phyloP scores from a whole-genome alignment of 1,140 invertebrate species.

The Bombus balteatus region DNA sequence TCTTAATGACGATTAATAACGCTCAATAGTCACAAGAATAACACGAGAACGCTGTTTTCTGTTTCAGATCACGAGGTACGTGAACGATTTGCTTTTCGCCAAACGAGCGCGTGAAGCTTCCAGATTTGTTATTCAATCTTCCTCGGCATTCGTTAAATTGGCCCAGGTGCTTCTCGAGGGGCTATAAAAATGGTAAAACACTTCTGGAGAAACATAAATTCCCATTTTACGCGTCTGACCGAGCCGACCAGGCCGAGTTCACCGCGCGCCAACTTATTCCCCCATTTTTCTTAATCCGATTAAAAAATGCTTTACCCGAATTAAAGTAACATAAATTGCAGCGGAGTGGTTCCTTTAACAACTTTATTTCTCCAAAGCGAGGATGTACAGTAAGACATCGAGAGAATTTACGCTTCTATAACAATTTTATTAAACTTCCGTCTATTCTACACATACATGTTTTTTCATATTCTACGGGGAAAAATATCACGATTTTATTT shows the following conservation, averaged over 20 bases:
- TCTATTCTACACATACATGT: not conserved
- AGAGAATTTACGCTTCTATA: not conserved
- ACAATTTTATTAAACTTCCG: too few relatives aligned
- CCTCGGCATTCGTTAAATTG: slow-evolving; percentile 10
- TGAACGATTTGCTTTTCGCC: not conserved
- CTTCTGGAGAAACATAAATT: slow-evolving; percentile 33
- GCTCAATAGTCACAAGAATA: not conserved
- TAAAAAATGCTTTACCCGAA: slow-evolving; percentile 27
- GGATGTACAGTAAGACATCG: too few relatives aligned
- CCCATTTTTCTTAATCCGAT: slow-evolving; percentile 28
- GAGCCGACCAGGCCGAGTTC: not conserved
- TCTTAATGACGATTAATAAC: too few relatives aligned
- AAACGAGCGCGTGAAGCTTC: not conserved
- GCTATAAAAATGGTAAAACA: slow-evolving; percentile 48
- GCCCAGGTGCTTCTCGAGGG: slow-evolving; percentile 19
- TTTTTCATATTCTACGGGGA: not conserved
- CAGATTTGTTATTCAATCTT: slow-evolving; percentile 40
- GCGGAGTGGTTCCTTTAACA: not conserved
- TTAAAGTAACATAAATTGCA: slow-evolving; percentile 31
- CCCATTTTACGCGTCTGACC: slow-evolving; percentile 26
- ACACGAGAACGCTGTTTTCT: not conserved
- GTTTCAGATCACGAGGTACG: slow-evolving; percentile 34
- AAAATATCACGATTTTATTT: not conserved
- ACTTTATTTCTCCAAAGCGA: not conserved
- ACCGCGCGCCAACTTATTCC: not conserved